Evolutionary conservation across 1,140 invertebrate species (phyloP).

Genomic region (Drosophila rufa): DNA sequence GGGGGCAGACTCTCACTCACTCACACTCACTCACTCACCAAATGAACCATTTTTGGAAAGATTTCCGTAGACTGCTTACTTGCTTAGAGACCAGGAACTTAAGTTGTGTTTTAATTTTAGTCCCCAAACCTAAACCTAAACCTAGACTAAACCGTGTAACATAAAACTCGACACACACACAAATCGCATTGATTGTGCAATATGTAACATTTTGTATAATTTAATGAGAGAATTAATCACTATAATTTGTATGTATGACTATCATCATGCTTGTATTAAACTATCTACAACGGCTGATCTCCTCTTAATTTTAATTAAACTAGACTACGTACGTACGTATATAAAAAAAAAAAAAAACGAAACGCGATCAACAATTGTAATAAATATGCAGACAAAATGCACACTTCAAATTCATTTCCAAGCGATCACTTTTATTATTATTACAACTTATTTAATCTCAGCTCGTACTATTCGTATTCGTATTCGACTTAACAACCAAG

Average conservation of each 20-base stretch:
- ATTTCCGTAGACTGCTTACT: slow-evolving; percentile 73
- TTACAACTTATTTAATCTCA: slow-evolving; percentile 38
- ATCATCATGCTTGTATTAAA: slow-evolving; percentile 56
- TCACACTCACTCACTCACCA: slow-evolving; percentile 63
- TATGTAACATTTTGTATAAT: slow-evolving; percentile 65
- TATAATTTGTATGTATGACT: slow-evolving; percentile 39
- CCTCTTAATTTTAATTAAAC: slow-evolving; percentile 83
- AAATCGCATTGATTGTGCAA: slow-evolving; percentile 74
- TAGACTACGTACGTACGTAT: slow-evolving; percentile 20
- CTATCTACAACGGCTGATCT: slow-evolving; percentile 73
- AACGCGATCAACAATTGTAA: slow-evolving; percentile 56
- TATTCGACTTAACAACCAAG: slow-evolving; percentile 56
- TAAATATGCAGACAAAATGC: slow-evolving; percentile 33
- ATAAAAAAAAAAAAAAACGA: slow-evolving; percentile 2
- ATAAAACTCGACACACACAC: slow-evolving; percentile 33
- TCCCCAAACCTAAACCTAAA: slow-evolving; percentile 8
- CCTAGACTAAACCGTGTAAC: slow-evolving; percentile 12
- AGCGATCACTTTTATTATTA: slow-evolving; percentile 42
- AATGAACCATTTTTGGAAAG: slow-evolving; percentile 66
- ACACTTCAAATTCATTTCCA: slow-evolving; percentile 63
- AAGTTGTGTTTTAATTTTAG: slow-evolving; percentile 47
- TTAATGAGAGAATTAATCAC: slow-evolving; percentile 39
- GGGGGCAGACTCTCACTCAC: slow-evolving; percentile 2
- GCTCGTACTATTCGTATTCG: slow-evolving; percentile 40
- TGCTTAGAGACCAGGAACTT: slow-evolving; percentile 54